Conservation (phyloP, 2,797 vertebrate genomes). For the Halcyon badia region DNA sequence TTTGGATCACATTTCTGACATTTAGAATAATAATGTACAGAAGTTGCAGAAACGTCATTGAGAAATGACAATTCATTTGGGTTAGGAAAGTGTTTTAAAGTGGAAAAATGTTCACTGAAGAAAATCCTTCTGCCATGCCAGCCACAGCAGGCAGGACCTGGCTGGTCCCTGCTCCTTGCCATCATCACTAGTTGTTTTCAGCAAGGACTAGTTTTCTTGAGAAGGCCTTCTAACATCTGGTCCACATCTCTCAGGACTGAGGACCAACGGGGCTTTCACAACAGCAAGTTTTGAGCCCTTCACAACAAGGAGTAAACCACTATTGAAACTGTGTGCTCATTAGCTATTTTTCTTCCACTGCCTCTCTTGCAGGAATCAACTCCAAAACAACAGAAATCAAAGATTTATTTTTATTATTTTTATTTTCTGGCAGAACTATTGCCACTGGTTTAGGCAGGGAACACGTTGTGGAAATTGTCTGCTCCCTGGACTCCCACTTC, state of each 20-base stretch:
- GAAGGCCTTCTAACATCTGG: constrained; percentile 34
- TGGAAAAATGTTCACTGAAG: background rate
- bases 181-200: background rate
- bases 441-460: background rate
- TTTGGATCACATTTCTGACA: constrained; percentile 47
- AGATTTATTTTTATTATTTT: background rate
- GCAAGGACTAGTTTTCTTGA: background rate
- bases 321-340: background rate
- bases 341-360: constrained; percentile 11
- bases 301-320: constrained; percentile 19
- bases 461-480: constrained; percentile 30
- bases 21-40: background rate
- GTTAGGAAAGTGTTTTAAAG: background rate
- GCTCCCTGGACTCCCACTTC: constrained; percentile 31
- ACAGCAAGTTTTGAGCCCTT: background rate
- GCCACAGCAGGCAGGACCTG: fast-evolving
- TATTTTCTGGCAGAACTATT: constrained; percentile 28
- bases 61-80: background rate
- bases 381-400: constrained; percentile 37
- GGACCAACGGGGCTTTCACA: background rate
- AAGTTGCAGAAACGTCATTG: background rate
- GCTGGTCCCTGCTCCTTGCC: background rate
- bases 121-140: background rate
- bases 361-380: background rate
- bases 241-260: background rate